phyloP scores from a whole-genome alignment of 2,888 invertebrate species.

The Neoaliturus tenellus region DNA sequence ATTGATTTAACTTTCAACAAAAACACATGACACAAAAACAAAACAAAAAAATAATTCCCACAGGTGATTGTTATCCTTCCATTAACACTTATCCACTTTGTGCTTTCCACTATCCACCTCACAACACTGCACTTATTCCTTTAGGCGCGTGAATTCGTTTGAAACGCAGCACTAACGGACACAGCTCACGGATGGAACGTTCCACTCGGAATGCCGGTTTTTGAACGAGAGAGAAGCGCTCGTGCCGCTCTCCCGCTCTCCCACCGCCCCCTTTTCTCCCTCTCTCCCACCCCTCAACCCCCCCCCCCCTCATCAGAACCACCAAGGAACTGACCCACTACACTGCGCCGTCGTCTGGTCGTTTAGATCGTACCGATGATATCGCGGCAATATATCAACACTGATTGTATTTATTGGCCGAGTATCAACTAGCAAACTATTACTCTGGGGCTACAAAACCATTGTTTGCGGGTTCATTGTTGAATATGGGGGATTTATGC shows the following conservation, averaged over 20 bases:
- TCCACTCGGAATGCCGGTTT: conserved; percentile 10
- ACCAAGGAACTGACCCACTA: conserved; percentile 20
- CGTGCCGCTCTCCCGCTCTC: not conserved
- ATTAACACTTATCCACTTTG: not conserved
- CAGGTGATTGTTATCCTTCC: not conserved
- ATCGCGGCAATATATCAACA: not conserved
- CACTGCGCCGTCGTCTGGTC: not conserved
- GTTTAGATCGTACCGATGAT: conserved; percentile 21
- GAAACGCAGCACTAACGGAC: not conserved
- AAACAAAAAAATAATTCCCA: not conserved
- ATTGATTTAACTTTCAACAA: not conserved
- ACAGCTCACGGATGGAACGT: not conserved
- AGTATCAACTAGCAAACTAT: too few relatives aligned
- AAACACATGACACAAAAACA: conserved; percentile 11
- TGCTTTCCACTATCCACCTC: not conserved
- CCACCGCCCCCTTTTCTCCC: not conserved
- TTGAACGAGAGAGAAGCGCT: conserved; percentile 57
- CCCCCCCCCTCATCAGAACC: too few relatives aligned
- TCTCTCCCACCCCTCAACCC: not conserved
- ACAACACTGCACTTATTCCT: conserved; percentile 12
- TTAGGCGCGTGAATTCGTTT: not conserved
- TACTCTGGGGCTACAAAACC: too few relatives aligned
- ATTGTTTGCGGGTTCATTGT: too few relatives aligned
- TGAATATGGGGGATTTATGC: too few relatives aligned
- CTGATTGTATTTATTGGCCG: not conserved